Evolutionary conservation across 2,113 vertebrate species (phyloP), one percentile per base, ranked within the genome.

Genomic region (Corynorhinus townsendii): DNA sequence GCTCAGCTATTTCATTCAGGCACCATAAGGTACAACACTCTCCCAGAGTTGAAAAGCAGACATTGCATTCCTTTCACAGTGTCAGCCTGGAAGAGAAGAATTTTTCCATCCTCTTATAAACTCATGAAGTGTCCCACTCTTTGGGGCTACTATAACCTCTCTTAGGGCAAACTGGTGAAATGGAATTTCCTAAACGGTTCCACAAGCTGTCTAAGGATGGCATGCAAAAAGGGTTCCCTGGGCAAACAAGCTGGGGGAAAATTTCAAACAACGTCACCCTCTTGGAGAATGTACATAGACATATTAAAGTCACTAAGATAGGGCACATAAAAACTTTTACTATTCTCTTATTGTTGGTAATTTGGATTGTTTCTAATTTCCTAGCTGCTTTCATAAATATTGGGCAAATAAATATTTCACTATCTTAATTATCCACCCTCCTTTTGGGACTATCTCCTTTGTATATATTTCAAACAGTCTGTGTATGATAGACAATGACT

Each of bases 111-210:
- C 40, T 68, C 15, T 95, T 62, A 89, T 59, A 90, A 96, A 96
- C 15, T 33, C 38, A 47, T 73, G 38, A 90, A 94, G 90, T 0
- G 0, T 66, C 76, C 52, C n/a, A 49, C 64, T 83, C 47, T 66
- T 24, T 75, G 38, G 68, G 7, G 94, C 80, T 93, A 62, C 90
- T 93, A 7, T 89, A 89, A 95, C 26, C 28, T 75, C 43, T 72
- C 77, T 82, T 72, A 82, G 87, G 75, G 89, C 75, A 93, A 91
- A 91, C 16, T 76, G 69, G 54, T 26, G 43, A 83, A 75, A 86
- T 71, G 90, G 40, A 95, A 94, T 89, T 89, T 95, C 86, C 89
- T 96, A 93, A 95, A 92, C 24, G 47, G 22, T 80, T 73, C 75
- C 79, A 69, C n/a, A 38, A 86, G 52, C 62, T 95, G 43, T 72